Conservation (phyloP, 2,113 vertebrate species). For the Alosa alosa region DNA sequence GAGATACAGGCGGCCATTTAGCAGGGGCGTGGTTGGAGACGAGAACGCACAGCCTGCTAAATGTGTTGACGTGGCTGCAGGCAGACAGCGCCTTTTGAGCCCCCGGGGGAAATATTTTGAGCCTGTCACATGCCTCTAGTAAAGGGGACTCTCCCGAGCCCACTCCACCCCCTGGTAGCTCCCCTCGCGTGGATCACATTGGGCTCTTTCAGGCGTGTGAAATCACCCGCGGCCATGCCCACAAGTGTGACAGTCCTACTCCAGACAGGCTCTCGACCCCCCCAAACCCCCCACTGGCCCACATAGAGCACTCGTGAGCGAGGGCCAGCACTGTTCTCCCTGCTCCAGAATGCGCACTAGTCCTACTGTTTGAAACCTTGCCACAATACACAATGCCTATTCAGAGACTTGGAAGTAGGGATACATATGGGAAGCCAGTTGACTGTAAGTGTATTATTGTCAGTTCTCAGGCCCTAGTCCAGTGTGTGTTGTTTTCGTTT, state of each 20-base stretch:
- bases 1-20: conserved; percentile 19
- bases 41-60: conserved; percentile 17
- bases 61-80: conserved; percentile 27
- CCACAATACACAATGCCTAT: too few species aligned
- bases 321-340: not conserved
- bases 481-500: not conserved
- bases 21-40: not conserved
- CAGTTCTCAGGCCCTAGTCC: not conserved
- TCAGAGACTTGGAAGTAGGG: not conserved
- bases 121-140: conserved; percentile 40
- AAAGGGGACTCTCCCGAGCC: conserved; percentile 37
- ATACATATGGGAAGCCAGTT: not conserved
- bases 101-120: conserved; percentile 35
- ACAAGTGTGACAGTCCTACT: conserved; percentile 7
- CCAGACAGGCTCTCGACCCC: not conserved
- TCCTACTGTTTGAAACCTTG: not conserved
- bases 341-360: not conserved
- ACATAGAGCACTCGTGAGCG: not conserved
- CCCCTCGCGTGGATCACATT: not conserved
- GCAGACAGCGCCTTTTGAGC: conserved; percentile 19
- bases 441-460: not conserved
- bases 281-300: not conserved
- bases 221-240: conserved; percentile 7
- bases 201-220: conserved; percentile 12
- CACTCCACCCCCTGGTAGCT: not conserved